Conservation (phyloP, 2,888 invertebrate species). For the Lycaena phlaeas region DNA sequence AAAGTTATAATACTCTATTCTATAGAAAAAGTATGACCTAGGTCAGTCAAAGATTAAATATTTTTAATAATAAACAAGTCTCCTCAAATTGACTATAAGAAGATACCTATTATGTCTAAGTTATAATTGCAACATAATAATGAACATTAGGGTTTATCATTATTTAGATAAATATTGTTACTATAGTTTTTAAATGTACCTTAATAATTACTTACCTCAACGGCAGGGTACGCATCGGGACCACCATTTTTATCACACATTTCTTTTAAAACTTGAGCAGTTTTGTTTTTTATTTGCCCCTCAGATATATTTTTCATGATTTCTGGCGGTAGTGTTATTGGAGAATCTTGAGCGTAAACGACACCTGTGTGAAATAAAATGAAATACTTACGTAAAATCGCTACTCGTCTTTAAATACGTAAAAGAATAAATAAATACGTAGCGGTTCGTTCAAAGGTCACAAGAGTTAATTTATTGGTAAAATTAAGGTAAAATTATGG, state of each 20-base stretch:
- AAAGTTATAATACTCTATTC: too few relatives aligned
- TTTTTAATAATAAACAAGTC: too few relatives aligned
- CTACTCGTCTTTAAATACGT: too few relatives aligned
- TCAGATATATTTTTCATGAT: not conserved
- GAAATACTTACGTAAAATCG: not conserved
- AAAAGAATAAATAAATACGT: not conserved
- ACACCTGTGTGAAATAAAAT: not conserved
- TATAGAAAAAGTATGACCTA: too few relatives aligned
- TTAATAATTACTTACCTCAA: not conserved
- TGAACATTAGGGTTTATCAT: too few relatives aligned
- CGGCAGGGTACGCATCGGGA: not conserved
- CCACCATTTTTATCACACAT: conserved; percentile 6
- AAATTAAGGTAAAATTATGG: too few relatives aligned
- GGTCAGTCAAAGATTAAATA: too few relatives aligned
- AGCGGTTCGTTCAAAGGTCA: not conserved
- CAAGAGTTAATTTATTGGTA: not conserved
- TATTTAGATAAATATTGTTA: too few relatives aligned
- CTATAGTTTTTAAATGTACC: not conserved
- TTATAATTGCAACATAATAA: too few relatives aligned
- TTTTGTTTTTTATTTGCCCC: not conserved
- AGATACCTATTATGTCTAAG: too few relatives aligned
- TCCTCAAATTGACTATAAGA: too few relatives aligned
- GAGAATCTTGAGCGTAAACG: conserved; percentile 1
- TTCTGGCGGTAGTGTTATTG: conserved; percentile 5
- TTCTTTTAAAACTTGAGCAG: not conserved